A percentile compares a stretch with the other conserved stretches of the same genome.
These are phyloP conservation scores for Olivierus martensii DNA, from an alignment of 1,140 invertebrate genomes.

Conservation along the genomic window DNA sequence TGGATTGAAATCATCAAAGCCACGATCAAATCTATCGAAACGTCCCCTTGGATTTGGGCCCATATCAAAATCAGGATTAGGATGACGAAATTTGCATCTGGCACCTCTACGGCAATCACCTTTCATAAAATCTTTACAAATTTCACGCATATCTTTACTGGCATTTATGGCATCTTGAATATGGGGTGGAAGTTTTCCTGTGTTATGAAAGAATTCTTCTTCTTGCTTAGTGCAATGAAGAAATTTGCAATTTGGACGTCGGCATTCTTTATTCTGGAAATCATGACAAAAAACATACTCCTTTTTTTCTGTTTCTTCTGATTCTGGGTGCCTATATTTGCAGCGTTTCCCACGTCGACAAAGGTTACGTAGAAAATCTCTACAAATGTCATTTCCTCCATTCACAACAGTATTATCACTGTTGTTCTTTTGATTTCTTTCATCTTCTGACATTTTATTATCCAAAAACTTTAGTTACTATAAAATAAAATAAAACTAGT, in stretches of 20 bases:
- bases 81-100: constrained; percentile 41
- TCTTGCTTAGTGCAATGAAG: constrained; percentile 62
- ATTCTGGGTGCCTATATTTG: constrained; percentile 50
- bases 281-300: constrained; percentile 63
- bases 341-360: constrained; percentile 63
- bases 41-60: constrained; percentile 8
- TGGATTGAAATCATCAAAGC: constrained; percentile 14
- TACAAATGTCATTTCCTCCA: constrained; percentile 28
- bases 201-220: constrained; percentile 54
- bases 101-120: constrained; percentile 46
- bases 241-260: constrained; percentile 50
- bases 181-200: constrained; percentile 48
- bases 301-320: constrained; percentile 19
- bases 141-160: constrained; percentile 28
- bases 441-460: neutral
- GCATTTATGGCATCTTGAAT: constrained; percentile 27
- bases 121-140: constrained; percentile 63
- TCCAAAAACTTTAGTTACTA: too few relatives aligned
- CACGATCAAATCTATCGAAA: constrained; percentile 10
- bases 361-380: constrained; percentile 44
- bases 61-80: constrained; percentile 27
- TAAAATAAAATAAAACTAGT: too few relatives aligned
- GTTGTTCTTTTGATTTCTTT: neutral
- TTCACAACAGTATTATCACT: neutral
- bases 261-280: constrained; percentile 58